These are phyloP conservation scores for Scrobipalpa costella DNA, from an alignment of 2,888 invertebrate species.

Conservation along the genomic window DNA sequence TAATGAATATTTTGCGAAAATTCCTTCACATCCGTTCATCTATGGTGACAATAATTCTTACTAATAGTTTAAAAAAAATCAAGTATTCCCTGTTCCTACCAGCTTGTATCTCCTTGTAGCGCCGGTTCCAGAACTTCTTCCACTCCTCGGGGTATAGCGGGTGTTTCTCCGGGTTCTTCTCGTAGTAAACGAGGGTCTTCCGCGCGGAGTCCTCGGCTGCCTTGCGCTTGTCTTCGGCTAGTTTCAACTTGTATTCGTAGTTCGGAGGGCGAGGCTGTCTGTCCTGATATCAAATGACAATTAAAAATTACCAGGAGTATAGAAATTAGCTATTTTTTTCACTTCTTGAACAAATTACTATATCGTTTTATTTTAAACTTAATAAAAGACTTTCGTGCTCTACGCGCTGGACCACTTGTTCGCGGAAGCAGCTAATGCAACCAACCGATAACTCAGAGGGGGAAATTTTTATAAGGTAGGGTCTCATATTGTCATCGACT, in stretches of 20 bases:
- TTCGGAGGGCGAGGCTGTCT: conserved; percentile 44
- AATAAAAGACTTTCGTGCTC: too few species aligned
- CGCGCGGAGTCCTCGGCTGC: conserved; percentile 81
- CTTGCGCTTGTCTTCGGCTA: conserved; percentile 71
- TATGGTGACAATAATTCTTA: too few species aligned
- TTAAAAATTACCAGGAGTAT: background rate
- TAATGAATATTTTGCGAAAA: too few species aligned
- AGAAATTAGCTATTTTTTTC: background rate
- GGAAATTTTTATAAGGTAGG: too few species aligned
- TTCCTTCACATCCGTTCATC: too few species aligned
- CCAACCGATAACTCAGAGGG: too few species aligned
- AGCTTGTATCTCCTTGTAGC: conserved; percentile 89
- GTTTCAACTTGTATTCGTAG: conserved; percentile 75
- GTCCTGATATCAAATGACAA: background rate
- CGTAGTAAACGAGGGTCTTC: conserved; percentile 86
- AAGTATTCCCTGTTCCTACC: conserved; percentile 53
- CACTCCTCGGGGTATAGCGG: conserved; percentile 94
- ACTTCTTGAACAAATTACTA: too few species aligned
- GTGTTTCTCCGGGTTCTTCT: conserved; percentile 93
- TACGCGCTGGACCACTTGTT: too few species aligned
- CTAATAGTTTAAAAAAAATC: too few species aligned
- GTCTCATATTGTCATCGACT: too few species aligned
- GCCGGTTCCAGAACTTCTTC: conserved; percentile 93
- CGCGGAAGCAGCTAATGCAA: too few species aligned
- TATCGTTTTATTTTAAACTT: too few species aligned